Evolutionary conservation across 92 coral and sea anemone genomes (phyloP).

Genomic region (Phenganax stokvisi): DNA sequence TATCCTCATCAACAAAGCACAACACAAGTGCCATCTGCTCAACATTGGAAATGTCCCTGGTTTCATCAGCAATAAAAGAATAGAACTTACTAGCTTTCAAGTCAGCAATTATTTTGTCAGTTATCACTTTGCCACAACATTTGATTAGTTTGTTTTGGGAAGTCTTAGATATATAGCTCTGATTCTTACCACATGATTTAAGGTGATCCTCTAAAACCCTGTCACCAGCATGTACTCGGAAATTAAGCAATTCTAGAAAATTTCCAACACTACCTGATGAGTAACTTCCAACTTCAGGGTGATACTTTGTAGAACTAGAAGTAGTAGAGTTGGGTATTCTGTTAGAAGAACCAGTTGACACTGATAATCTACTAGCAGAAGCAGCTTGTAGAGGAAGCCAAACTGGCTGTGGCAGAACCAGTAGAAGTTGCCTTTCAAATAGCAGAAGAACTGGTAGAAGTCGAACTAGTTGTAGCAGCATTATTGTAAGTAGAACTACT

Average conservation of each 20-base stretch:
- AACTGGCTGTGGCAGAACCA: no score
- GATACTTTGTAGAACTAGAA: background rate
- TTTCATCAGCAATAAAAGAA: background rate
- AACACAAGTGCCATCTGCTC: no score
- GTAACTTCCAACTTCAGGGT: background rate
- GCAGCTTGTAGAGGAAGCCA: no score
- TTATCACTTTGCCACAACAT: background rate
- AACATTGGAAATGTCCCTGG: no score
- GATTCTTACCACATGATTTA: background rate
- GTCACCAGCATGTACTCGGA: background rate
- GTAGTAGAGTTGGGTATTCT: background rate
- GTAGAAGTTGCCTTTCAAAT: no score
- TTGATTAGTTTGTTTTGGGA: background rate
- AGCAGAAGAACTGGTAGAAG: no score
- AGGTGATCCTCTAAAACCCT: background rate
- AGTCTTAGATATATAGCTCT: no score
- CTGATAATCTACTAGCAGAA: no score
- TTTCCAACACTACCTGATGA: background rate
- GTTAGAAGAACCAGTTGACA: no score
- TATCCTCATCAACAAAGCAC: no score
- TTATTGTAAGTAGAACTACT: no score
- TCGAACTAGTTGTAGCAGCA: no score
- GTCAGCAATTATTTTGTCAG: background rate
- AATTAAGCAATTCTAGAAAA: background rate
- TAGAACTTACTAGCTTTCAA: background rate